Evolutionary conservation across 2,797 vertebrate genomes (phyloP).

Genomic region (Decapterus maruadsi): DNA sequence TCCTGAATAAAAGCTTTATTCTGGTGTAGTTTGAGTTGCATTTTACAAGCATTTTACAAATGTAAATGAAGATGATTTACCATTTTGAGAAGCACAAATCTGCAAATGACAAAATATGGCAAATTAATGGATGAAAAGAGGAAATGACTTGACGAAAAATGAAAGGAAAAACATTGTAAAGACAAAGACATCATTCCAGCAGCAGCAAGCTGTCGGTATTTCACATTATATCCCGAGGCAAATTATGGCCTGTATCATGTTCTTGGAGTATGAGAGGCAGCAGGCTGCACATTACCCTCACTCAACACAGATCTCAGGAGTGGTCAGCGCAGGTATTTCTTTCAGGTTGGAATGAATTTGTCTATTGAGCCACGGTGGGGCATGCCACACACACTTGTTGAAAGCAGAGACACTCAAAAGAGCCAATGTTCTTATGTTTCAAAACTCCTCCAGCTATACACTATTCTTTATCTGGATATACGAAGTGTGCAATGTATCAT

Average conservation of each 20-base stretch:
- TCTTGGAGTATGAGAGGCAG: slow-evolving; percentile 72
- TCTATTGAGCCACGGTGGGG: slow-evolving; percentile 75
- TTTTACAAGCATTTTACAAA: slow-evolving; percentile 3
- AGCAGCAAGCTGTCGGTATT: slow-evolving; percentile 56
- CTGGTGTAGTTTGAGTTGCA: not conserved
- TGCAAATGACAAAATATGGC: slow-evolving; percentile 82
- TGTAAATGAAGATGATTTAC: slow-evolving; percentile 77
- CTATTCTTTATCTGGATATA: slow-evolving; percentile 25
- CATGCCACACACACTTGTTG: slow-evolving; percentile 74
- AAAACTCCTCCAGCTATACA: slow-evolving; percentile 41
- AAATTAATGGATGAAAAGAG: slow-evolving; percentile 46
- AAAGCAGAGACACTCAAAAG: slow-evolving; percentile 77
- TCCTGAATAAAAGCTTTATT: not conserved
- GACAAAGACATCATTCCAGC: slow-evolving; percentile 52
- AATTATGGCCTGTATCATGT: slow-evolving; percentile 78
- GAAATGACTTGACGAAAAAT: slow-evolving; percentile 30
- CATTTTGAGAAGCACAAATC: slow-evolving; percentile 85
- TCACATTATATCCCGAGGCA: slow-evolving; percentile 69
- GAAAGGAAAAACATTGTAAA: slow-evolving; percentile 35
- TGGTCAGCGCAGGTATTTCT: slow-evolving; percentile 77
- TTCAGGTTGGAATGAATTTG: slow-evolving; percentile 83
- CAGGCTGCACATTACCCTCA: slow-evolving; percentile 84
- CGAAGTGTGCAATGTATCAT: slow-evolving; percentile 6
- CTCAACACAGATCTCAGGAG: slow-evolving; percentile 83
- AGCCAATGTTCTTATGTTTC: slow-evolving; percentile 74